phyloP scores from a whole-genome alignment of 2,113 vertebrate species.

The Galemys pyrenaicus region DNA sequence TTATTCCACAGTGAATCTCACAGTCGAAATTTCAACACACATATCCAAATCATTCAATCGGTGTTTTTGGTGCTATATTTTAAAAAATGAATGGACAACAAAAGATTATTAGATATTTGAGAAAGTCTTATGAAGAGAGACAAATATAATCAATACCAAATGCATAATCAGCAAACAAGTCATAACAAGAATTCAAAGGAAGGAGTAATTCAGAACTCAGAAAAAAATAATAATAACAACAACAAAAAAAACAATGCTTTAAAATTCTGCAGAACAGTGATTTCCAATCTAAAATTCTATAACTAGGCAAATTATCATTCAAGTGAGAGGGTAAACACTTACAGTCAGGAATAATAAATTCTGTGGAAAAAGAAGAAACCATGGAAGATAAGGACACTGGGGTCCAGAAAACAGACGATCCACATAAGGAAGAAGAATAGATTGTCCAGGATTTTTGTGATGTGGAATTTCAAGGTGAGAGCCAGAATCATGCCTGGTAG shows the following conservation, averaged over 20 bases:
- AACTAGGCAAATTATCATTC: neutral
- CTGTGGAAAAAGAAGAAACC: neutral
- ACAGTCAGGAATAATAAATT: neutral
- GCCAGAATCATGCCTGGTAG: neutral
- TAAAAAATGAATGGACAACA: neutral
- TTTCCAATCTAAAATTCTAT: neutral
- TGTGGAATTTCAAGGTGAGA: neutral
- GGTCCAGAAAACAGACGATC: neutral
- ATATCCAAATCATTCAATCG: neutral
- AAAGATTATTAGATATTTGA: neutral
- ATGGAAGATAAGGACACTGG: neutral
- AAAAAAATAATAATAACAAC: neutral
- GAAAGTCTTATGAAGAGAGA: neutral
- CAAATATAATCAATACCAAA: neutral
- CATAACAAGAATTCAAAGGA: neutral
- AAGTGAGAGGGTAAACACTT: neutral
- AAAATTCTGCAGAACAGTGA: neutral
- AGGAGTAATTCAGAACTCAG: neutral
- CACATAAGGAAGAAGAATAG: neutral
- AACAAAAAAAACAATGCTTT: neutral
- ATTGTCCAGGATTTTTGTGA: neutral
- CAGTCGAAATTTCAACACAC: neutral
- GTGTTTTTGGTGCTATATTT: neutral
- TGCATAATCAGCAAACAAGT: neutral
- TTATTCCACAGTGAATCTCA: neutral